A percentile compares a stretch with the other conserved stretches of the same genome.
Conservation (phyloP, 1,140 invertebrate genomes). For the Agrypnia vestita region DNA sequence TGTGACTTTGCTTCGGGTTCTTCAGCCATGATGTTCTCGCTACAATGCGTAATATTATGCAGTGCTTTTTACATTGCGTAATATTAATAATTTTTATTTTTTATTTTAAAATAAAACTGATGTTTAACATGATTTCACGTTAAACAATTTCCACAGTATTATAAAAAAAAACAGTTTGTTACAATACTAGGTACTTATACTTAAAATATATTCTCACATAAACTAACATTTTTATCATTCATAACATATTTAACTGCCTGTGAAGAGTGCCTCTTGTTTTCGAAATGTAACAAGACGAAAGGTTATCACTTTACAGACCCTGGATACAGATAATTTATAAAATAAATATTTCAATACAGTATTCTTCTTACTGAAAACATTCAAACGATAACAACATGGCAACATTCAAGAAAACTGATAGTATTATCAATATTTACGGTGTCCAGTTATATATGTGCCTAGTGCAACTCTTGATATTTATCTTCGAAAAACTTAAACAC, state of each 20-base stretch:
- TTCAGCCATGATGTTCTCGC: no score
- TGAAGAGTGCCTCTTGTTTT: not conserved
- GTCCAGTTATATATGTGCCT: not conserved
- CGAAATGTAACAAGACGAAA: slow-evolving; percentile 15
- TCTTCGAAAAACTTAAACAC: slow-evolving; percentile 72
- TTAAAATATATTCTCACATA: no score
- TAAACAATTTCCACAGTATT: no score
- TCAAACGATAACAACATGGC: slow-evolving; percentile 23
- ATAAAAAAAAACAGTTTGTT: no score
- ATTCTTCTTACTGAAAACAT: slow-evolving; percentile 9
- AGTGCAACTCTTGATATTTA: slow-evolving; percentile 15
- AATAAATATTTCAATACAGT: slow-evolving; percentile 13
- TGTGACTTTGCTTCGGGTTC: no score
- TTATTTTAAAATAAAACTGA: no score
- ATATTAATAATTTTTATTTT: no score
- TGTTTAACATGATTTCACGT: no score
- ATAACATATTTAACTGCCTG: not conserved
- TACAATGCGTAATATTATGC: no score
- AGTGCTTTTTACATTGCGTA: no score
- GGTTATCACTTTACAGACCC: slow-evolving; percentile 24
- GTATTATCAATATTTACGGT: slow-evolving; percentile 4
- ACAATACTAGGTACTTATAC: no score
- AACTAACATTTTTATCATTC: no score
- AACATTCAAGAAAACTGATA: slow-evolving; percentile 33
- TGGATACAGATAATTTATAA: slow-evolving; percentile 25